Conservation (phyloP, 2,797 vertebrate genomes). For the Hippocampus kuda region DNA sequence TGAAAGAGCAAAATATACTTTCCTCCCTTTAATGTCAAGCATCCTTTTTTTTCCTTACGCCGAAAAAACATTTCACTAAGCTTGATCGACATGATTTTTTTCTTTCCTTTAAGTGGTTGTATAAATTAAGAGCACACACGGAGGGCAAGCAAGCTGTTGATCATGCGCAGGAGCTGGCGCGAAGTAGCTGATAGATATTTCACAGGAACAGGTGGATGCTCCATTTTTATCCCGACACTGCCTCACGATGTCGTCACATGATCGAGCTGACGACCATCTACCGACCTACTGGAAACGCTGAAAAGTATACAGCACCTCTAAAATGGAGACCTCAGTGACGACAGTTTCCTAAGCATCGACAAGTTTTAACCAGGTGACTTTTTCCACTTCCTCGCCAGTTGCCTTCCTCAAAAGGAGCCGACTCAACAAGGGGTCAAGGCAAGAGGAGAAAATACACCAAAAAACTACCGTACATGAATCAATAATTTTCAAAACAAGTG, state of each 20-base stretch:
- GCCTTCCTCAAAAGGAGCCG: too few species aligned
- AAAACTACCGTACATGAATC: too few species aligned
- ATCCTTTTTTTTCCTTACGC: neutral
- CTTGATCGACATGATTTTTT: too few species aligned
- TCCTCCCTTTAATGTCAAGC: neutral
- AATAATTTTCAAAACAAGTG: too few species aligned
- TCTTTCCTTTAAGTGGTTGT: neutral
- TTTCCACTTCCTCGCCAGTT: too few species aligned
- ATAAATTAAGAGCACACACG: neutral
- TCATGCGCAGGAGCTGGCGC: neutral
- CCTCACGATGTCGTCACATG: neutral
- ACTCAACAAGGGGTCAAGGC: too few species aligned
- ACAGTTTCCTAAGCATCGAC: neutral
- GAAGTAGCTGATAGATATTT: conserved; percentile 8
- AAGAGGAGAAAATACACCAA: too few species aligned
- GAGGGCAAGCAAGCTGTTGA: neutral
- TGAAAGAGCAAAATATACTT: neutral
- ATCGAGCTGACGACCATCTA: neutral
- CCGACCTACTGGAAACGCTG: too few species aligned
- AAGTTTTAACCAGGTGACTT: neutral
- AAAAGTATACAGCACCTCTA: neutral
- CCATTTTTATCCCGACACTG: neutral
- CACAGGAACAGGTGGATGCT: conserved; percentile 14
- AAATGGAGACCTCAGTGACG: neutral
- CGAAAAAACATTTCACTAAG: too few species aligned